phyloP scores from a whole-genome alignment of 2,888 invertebrate genomes.

The Brenthis ino region DNA sequence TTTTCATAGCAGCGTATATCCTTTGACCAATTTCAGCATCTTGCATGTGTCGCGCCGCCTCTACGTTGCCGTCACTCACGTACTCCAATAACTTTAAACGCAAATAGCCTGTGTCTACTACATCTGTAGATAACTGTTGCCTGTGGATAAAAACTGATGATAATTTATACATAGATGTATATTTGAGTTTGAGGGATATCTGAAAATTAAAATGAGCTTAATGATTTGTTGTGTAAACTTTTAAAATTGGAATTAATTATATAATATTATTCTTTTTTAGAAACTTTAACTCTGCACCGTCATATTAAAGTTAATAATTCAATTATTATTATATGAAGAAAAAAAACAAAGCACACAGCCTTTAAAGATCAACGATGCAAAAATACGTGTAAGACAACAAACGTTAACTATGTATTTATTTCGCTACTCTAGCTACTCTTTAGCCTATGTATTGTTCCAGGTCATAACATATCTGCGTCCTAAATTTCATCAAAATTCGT shows the following conservation, averaged over 20 bases:
- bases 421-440: not conserved
- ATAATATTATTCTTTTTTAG: too few species aligned
- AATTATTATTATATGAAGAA: too few species aligned
- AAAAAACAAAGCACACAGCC: too few species aligned
- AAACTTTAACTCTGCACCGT: too few species aligned
- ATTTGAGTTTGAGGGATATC: too few species aligned
- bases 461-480: too few species aligned
- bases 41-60: conserved; percentile 66
- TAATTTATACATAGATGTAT: not conserved
- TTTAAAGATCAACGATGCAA: too few species aligned
- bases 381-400: not conserved
- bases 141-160: conserved; percentile 46
- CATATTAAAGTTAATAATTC: not conserved
- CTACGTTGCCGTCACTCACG: conserved; percentile 61
- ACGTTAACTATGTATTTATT: not conserved
- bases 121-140: conserved; percentile 52
- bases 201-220: too few species aligned
- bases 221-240: too few species aligned
- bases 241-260: too few species aligned
- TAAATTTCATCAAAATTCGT: too few species aligned
- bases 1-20: conserved; percentile 86
- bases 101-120: conserved; percentile 51
- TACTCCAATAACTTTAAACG: conserved; percentile 63
- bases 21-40: conserved; percentile 91
- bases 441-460: not conserved